A percentile compares a stretch with the other conserved stretches of the same genome.
Evolutionary conservation across 1,140 invertebrate genomes (phyloP).

Genomic region (Pentalonia nigronervosa): DNA sequence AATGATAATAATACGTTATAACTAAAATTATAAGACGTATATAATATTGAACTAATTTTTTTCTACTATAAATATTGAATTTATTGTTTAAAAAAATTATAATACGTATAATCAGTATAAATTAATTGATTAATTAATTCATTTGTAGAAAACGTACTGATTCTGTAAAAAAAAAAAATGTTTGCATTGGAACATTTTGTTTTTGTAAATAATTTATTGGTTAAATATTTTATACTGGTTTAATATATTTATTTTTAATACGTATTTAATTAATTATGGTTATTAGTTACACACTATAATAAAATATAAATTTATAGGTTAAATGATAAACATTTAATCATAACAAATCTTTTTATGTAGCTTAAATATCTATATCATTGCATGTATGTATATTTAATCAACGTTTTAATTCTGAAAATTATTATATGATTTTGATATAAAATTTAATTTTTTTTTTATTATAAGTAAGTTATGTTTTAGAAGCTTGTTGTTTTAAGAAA

Average conservation of each 20-base stretch:
- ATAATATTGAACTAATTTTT: background rate
- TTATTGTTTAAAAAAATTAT: background rate
- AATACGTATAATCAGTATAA: background rate
- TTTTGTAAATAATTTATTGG: background rate
- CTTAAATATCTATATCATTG: background rate
- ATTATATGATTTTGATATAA: background rate
- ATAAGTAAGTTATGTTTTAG: background rate
- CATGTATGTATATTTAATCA: background rate
- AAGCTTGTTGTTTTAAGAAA: background rate
- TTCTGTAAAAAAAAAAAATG: background rate
- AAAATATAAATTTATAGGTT: background rate
- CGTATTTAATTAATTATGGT: background rate
- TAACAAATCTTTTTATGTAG: background rate
- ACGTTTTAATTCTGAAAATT: background rate
- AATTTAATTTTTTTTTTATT: background rate
- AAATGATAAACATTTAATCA: background rate
- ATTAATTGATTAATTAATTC: background rate
- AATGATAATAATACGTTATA: background rate
- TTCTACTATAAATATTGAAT: background rate
- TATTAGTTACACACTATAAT: background rate
- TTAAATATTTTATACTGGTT: background rate
- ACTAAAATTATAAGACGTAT: background rate
- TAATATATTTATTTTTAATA: background rate
- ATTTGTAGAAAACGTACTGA: background rate
- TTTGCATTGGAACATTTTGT: background rate